Conservation (phyloP, 2,888 invertebrate genomes). For the Lithophane semibrunnea region DNA sequence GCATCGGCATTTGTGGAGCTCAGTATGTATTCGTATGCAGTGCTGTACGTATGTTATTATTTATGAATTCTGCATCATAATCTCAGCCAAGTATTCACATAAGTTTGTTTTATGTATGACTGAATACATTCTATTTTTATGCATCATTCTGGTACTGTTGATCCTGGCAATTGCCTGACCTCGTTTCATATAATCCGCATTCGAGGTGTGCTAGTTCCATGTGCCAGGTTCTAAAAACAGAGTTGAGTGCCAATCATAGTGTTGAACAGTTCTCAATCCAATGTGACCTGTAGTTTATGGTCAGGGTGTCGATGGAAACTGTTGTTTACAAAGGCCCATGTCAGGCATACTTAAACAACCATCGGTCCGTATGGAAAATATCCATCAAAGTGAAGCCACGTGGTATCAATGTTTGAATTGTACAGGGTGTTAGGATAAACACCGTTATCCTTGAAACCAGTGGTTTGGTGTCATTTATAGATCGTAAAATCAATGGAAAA, state of each 20-base stretch:
- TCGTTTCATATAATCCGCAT: background rate
- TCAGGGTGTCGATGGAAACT: background rate
- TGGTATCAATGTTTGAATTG: background rate
- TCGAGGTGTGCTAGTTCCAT: background rate
- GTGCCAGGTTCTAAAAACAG: slow-evolving; percentile 1
- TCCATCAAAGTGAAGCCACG: slow-evolving; percentile 5
- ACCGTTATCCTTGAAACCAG: too few species aligned
- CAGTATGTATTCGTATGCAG: slow-evolving; percentile 32
- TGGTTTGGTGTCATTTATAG: too few species aligned
- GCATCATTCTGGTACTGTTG: background rate
- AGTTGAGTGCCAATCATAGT: slow-evolving; percentile 12
- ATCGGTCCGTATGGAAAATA: slow-evolving; percentile 9
- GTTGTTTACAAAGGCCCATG: slow-evolving; percentile 28
- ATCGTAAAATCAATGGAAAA: too few species aligned
- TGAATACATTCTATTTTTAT: slow-evolving; percentile 19
- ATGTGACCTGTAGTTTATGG: slow-evolving; percentile 29
- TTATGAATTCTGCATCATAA: slow-evolving; percentile 48
- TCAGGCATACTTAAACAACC: slow-evolving; percentile 22
- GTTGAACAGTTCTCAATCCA: slow-evolving; percentile 2
- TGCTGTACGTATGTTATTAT: slow-evolving; percentile 39
- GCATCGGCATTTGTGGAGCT: slow-evolving; percentile 42
- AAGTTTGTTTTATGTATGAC: slow-evolving; percentile 40
- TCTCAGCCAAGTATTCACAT: slow-evolving; percentile 11
- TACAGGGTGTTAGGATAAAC: too few species aligned
- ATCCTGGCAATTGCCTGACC: background rate